Percentiles rank a stretch among this genome's conserved stretches.
These are phyloP conservation scores for Heterocephalus glaber DNA, from an alignment of 2,113 vertebrate genomes.

Conservation along the genomic window DNA sequence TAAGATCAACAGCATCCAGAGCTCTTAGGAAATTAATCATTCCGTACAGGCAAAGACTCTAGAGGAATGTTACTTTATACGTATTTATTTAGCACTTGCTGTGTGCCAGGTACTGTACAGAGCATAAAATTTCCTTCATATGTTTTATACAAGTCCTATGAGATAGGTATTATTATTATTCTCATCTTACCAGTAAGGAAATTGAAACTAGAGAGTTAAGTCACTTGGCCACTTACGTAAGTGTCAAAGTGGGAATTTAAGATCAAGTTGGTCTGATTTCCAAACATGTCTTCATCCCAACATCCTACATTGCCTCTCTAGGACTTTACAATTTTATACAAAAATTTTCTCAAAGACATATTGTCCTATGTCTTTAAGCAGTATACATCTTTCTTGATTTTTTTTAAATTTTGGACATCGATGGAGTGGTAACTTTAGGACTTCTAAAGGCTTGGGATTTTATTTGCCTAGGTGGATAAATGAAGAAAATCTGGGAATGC, in stretches of 20 bases:
- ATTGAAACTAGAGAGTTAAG: conserved; percentile 40
- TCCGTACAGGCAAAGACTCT: not conserved
- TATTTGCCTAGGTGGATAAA: not conserved
- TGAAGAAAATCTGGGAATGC: not conserved
- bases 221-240: conserved; percentile 44
- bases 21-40: not conserved
- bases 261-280: conserved; percentile 47
- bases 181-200: conserved; percentile 55
- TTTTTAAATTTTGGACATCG: not conserved
- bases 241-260: conserved; percentile 40
- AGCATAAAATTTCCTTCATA: conserved; percentile 34
- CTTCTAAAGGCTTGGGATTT: not conserved
- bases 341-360: not conserved
- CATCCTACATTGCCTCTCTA: not conserved
- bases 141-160: conserved; percentile 41
- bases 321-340: conserved; percentile 29
- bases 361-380: not conserved
- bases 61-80: not conserved
- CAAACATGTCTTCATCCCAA: conserved; percentile 35
- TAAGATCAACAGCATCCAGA: not conserved
- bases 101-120: not conserved
- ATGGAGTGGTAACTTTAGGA: not conserved
- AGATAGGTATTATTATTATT: conserved; percentile 46
- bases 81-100: conserved; percentile 3
- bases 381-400: not conserved